Percentiles rank a stretch among this genome's conserved stretches.
phyloP scores from a whole-genome alignment of 2,888 invertebrate species.

The Machimus rusticus region DNA sequence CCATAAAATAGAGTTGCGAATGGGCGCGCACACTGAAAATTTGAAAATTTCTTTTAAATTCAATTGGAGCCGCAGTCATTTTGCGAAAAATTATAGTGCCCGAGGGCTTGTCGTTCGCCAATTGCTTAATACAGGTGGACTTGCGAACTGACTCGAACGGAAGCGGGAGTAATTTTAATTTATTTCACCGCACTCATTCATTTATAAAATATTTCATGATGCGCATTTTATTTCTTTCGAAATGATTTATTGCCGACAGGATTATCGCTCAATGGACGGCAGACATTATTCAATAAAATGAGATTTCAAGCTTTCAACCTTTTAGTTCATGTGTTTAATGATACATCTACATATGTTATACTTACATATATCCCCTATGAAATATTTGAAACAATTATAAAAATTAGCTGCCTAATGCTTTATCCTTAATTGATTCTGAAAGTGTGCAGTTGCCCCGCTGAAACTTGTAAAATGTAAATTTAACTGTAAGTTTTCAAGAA shows the following conservation, averaged over 20 bases:
- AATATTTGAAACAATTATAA: no score
- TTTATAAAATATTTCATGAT: background rate
- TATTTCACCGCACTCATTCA: background rate
- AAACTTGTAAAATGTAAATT: no score
- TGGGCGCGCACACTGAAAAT: background rate
- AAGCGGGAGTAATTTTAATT: background rate
- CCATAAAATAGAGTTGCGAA: background rate
- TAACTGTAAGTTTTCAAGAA: no score
- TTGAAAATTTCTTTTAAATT: background rate
- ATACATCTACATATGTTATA: background rate
- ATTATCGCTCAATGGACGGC: background rate
- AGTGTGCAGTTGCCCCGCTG: no score
- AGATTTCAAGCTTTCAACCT: background rate
- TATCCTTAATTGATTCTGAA: no score
- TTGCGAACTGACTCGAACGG: background rate
- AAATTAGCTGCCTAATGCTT: no score
- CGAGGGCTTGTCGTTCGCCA: background rate
- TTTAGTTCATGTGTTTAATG: background rate
- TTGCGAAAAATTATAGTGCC: background rate
- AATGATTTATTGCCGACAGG: background rate
- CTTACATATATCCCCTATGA: no score
- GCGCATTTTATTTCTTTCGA: background rate
- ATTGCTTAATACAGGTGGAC: background rate
- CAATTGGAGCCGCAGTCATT: background rate
- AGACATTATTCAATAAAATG: background rate